Base-by-base conservation (phyloP, 2,113 vertebrate genomes). In the Phylloscopus whistleri region DNA sequence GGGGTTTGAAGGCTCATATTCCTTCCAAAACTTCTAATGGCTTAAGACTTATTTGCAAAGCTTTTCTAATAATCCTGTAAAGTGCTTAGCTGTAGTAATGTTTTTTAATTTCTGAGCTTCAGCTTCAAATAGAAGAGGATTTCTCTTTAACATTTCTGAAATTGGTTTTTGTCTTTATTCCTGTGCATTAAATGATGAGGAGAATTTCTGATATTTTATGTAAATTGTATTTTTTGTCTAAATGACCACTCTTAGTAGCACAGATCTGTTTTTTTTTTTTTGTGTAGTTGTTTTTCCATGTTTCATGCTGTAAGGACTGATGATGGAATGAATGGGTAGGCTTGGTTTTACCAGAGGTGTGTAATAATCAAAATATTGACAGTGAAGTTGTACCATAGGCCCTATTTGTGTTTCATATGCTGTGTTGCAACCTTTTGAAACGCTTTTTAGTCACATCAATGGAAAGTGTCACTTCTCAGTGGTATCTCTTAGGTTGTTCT, bases 31-130 rank as follows among this genome's bases (percentile, higher is more conserved):
- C 6, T 27, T 84, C 84, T 91, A 6, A 64, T 89, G 66, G 35
- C 13, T 93, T 90, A 72, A 92, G 89, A 72, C 82, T 77, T 94
- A 72, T 91, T 94, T 94, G 80, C 64, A 82, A 68, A 89, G 66
- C 49, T 95, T 64, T 89, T 84, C 58, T 87, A 78, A 75, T 91
- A 90, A 81, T 81, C 80, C 77, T 78, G 12, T 82, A 13, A 94
- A 89, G 37, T 84, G 35, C 68, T 96, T 92, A 90, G 44, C n/a
- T 3, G 6, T 59, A 44, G 19, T 58, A 69, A 59, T 43, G 33
- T 52, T 26, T 92, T 91, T 88, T 66, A 41, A 73, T 82, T 93
- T 84, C 33, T 77, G 66, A 90, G n/a, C 51, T 77, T 22, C 82
- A 53, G 7, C 46, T 90, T 90, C 33, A 52, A 90, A 68, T 76